Base-by-base conservation (phyloP, 1,140 invertebrate genomes). In the Cyphomyrmex costatus region DNA sequence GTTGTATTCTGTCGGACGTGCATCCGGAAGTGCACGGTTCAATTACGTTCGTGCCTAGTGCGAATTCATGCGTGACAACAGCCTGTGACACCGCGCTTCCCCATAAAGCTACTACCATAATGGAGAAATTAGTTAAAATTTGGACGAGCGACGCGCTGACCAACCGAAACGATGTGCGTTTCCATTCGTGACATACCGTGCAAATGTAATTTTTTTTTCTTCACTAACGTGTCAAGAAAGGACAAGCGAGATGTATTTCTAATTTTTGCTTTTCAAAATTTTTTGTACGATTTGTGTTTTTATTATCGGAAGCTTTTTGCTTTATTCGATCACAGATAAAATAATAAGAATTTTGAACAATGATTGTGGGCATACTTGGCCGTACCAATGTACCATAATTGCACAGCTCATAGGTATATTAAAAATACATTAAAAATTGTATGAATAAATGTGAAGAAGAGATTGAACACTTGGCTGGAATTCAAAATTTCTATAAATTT, bases 101-200 rank as follows among this genome's bases (percentile, higher is more conserved):
- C 42, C n/a, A 42, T 68, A 79, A 79, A 79, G 30, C 46, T 27
- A 79, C n/a, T n/a, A n/a, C n/a, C 14, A 33, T 79, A 79, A 68
- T 79, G 46, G 63, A 79, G 63, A 53, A 68, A 79, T 68, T 68
- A 36, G 27, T 36, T 60, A 79, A 79, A 79, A 79, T 79, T 51
- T 14, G 12, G 42, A 61, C 56, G 36, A 63, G 10, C 7, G 2
- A 33, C 14, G 14, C 19, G 14, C 30, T 14, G 12, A 16, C 21
- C n/a, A 21, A 51, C 14, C 30, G 46, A 73, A 73, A 53, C n/a
- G 33, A 21, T 21, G 21, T 19, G 70, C 46, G n/a, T 51, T 53
- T 73, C 46, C 12, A 30, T 73, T 30, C 46, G 10, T n/a, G 24
- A 49, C 36, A 71, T 24, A 8, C 1, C 33, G 65, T 12, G 19